Conservation (phyloP, 2,888 invertebrate genomes). For the Coleophora flavipennella region DNA sequence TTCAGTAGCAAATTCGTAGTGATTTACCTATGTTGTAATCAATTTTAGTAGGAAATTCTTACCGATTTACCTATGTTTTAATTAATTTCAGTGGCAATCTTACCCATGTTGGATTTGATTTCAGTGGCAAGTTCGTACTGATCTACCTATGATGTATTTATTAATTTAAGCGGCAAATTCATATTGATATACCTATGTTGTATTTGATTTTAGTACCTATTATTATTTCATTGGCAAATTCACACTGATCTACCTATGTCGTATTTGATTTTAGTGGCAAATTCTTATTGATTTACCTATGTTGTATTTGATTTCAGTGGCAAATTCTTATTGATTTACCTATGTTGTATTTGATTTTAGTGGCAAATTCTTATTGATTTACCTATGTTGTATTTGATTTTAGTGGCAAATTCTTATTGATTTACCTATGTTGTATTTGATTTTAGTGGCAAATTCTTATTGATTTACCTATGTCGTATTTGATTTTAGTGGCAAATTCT, state of each 20-base stretch:
- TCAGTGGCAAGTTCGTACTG: slow-evolving; percentile 74
- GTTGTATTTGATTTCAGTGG: no score
- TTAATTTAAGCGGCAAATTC: neutral
- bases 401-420: neutral
- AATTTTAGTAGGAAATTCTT: slow-evolving; percentile 71
- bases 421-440: slow-evolving; percentile 9
- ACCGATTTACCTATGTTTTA: slow-evolving; percentile 48
- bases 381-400: no score
- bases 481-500: neutral
- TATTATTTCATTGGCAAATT: neutral
- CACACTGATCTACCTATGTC: no score
- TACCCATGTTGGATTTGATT: slow-evolving; percentile 28
- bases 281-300: no score
- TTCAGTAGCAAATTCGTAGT: neutral
- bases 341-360: no score
- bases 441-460: no score
- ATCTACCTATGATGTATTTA: slow-evolving; percentile 20
- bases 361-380: no score
- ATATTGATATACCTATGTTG: neutral
- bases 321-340: no score
- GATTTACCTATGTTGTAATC: slow-evolving; percentile 10
- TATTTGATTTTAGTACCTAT: neutral
- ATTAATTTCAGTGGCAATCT: slow-evolving; percentile 1
- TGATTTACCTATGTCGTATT: no score
- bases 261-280: no score